Conservation (phyloP, 2,113 vertebrate species). For the Mormyrus iriodes region DNA sequence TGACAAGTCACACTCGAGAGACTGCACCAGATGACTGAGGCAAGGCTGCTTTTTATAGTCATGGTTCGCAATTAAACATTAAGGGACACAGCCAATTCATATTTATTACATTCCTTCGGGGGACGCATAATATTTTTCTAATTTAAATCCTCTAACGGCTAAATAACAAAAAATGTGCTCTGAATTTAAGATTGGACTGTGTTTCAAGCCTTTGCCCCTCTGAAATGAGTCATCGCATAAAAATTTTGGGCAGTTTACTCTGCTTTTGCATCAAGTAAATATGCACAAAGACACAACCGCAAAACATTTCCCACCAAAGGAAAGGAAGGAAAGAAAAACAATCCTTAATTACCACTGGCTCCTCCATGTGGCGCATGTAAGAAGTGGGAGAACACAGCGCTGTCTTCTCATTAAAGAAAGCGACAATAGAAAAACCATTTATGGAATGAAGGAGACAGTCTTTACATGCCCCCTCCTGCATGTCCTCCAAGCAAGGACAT, state of each 20-base stretch:
- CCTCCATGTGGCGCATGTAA: not conserved
- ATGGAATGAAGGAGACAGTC: not conserved
- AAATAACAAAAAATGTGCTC: not conserved
- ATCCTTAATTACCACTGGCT: slow-evolving; percentile 4
- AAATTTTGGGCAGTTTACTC: not conserved
- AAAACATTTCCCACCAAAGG: slow-evolving; percentile 25
- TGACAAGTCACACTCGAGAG: not conserved
- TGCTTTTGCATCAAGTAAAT: not conserved
- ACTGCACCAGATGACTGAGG: not conserved
- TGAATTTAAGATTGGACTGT: not conserved
- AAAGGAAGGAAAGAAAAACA: slow-evolving; percentile 21
- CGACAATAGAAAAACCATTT: not conserved
- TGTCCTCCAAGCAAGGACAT: not conserved
- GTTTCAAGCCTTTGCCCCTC: not conserved
- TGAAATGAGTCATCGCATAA: not conserved
- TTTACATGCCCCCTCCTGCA: not conserved
- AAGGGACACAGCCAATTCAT: not conserved
- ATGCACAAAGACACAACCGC: not conserved
- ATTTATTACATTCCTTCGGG: not conserved
- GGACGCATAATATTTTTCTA: not conserved
- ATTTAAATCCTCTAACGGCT: not conserved
- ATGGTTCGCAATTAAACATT: not conserved
- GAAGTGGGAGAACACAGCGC: not conserved
- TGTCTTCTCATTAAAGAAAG: not conserved
- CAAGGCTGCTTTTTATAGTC: not conserved